Conservation (phyloP, 1,140 invertebrate species). For the Drosophila triauraria region DNA sequence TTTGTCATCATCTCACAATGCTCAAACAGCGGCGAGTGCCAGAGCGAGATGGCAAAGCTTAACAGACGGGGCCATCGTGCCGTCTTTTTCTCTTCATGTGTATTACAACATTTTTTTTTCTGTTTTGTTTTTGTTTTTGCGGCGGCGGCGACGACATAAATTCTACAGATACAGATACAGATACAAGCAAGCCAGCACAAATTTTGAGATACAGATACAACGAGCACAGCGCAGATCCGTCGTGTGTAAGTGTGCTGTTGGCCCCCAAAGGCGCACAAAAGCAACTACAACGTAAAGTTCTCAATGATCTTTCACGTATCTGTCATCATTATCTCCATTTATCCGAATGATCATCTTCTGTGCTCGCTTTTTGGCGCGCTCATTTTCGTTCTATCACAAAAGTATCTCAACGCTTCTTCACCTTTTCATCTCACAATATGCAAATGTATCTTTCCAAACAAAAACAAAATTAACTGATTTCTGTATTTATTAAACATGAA, state of each 20-base stretch:
- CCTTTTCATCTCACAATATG: conserved; percentile 21
- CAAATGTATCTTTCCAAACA: conserved; percentile 15
- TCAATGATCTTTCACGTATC: conserved; percentile 38
- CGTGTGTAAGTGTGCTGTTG: conserved; percentile 58
- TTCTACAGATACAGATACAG: conserved; percentile 72
- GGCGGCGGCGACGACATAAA: conserved; percentile 62
- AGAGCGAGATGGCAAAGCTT: conserved; percentile 15
- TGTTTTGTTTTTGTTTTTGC: conserved; percentile 16
- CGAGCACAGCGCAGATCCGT: neutral
- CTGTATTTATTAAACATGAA: conserved; percentile 9
- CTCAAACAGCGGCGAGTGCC: conserved; percentile 18
- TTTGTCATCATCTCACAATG: conserved; percentile 69
- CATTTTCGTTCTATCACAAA: conserved; percentile 37
- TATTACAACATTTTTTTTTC: conserved; percentile 68
- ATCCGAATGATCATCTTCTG: conserved; percentile 33
- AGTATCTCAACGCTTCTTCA: conserved; percentile 18
- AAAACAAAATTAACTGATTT: neutral
- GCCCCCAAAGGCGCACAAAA: conserved; percentile 65
- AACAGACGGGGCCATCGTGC: conserved; percentile 8
- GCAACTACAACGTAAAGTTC: conserved; percentile 28
- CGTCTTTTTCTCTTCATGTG: conserved; percentile 37
- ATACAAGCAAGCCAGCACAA: conserved; percentile 38
- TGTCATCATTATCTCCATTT: conserved; percentile 41
- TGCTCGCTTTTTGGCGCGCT: conserved; percentile 43
- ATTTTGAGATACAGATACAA: conserved; percentile 46